Evolutionary conservation across 2,797 vertebrate genomes (phyloP).

Genomic region (Melopsittacus undulatus): DNA sequence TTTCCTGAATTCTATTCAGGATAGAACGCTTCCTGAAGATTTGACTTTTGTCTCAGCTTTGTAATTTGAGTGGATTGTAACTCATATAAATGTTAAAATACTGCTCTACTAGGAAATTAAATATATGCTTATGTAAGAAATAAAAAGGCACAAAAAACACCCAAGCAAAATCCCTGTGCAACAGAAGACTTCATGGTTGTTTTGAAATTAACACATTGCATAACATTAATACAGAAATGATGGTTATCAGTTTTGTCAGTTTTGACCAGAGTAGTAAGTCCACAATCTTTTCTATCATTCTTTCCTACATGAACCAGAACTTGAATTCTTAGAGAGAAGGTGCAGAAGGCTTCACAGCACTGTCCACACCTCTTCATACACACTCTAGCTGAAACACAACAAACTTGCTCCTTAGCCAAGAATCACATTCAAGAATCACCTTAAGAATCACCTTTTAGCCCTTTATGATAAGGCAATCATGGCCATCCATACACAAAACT

Average conservation of each 20-base stretch:
- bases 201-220: accelerated
- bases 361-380: background rate
- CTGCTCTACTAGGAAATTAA: background rate
- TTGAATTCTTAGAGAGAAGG: background rate
- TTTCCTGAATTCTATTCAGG: background rate
- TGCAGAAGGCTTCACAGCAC: background rate
- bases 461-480: background rate
- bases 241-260: background rate
- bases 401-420: background rate
- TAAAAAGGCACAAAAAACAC: background rate
- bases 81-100: background rate
- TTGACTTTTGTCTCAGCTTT: background rate
- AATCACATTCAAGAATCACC: background rate
- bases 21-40: background rate
- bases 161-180: background rate
- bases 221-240: background rate
- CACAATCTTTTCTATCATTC: background rate
- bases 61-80: background rate
- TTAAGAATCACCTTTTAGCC: background rate
- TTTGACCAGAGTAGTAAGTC: background rate
- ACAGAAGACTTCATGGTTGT: background rate
- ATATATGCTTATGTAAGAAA: background rate
- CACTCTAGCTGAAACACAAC: background rate
- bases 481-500: background rate
- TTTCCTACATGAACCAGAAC: background rate